Evolutionary conservation across 1,140 invertebrate species (phyloP).

Genomic region (Globodera ellingtonae): DNA sequence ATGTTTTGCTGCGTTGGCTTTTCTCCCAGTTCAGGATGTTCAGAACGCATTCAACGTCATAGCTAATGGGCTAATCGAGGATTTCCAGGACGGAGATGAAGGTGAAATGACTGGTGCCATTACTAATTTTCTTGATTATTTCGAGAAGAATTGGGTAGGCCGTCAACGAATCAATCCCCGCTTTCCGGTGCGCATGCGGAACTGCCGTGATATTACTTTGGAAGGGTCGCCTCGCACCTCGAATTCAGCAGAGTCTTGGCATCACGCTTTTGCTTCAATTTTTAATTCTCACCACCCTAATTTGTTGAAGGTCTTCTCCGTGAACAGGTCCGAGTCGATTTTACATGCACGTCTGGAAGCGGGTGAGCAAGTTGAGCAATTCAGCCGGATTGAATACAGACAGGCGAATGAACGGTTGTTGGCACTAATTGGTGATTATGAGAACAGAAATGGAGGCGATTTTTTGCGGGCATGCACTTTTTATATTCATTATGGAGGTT

Average conservation of each 20-base stretch:
- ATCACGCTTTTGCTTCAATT: neutral
- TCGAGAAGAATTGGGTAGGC: neutral
- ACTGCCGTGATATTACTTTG: neutral
- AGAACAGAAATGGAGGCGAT: neutral
- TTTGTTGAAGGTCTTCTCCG: neutral
- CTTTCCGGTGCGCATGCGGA: neutral
- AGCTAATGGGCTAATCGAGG: neutral
- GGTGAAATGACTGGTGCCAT: neutral
- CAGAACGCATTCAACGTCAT: neutral
- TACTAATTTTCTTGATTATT: neutral
- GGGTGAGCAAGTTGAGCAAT: neutral
- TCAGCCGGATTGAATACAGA: neutral
- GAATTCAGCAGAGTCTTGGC: constrained; percentile 8
- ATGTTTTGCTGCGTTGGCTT: constrained; percentile 1
- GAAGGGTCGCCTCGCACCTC: neutral
- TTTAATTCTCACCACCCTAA: neutral
- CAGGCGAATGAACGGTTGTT: neutral
- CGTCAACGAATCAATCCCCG: neutral
- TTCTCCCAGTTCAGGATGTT: neutral
- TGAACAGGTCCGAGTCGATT: neutral
- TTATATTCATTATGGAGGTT: no score
- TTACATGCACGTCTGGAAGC: neutral
- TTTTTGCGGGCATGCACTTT: neutral
- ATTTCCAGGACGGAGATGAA: neutral
- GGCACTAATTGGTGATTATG: neutral